These are phyloP conservation scores for Yponomeuta malinellus DNA, from an alignment of 2,888 invertebrate genomes.

Conservation along the genomic window DNA sequence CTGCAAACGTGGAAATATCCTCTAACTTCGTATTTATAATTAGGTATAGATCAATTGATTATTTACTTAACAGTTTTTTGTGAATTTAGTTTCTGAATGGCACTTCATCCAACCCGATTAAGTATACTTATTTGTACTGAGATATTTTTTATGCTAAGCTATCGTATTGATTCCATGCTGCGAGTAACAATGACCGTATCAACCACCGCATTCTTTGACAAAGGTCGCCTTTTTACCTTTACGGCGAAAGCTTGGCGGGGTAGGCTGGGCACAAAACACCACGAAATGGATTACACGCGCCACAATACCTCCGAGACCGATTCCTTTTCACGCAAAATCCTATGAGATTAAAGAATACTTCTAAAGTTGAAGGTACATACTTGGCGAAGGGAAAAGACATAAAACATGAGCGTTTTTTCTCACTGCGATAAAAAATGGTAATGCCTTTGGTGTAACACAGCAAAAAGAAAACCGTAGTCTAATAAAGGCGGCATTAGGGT, in stretches of 20 bases:
- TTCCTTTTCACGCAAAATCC: conserved; percentile 9
- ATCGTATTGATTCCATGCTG: conserved; percentile 9
- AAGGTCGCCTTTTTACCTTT: neutral
- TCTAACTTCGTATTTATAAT: too few species aligned
- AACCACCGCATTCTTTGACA: neutral
- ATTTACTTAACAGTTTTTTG: too few species aligned
- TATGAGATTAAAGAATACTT: conserved; percentile 1
- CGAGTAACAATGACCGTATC: neutral
- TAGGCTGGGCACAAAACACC: neutral
- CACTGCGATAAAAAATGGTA: neutral
- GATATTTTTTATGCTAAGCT: neutral
- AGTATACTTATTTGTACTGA: neutral
- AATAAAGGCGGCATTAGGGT: neutral
- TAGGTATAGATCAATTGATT: too few species aligned
- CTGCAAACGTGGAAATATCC: too few species aligned
- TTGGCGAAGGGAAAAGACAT: neutral
- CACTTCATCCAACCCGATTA: neutral
- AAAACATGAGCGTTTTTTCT: neutral
- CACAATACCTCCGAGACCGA: neutral
- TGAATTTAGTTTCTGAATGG: neutral
- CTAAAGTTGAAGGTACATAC: neutral
- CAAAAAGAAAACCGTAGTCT: neutral
- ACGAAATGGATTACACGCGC: conserved; percentile 8
- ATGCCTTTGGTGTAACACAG: neutral
- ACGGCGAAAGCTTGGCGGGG: neutral